Base-by-base conservation (phyloP, 2,888 invertebrate genomes). In the Metopia argyrocephala region DNA sequence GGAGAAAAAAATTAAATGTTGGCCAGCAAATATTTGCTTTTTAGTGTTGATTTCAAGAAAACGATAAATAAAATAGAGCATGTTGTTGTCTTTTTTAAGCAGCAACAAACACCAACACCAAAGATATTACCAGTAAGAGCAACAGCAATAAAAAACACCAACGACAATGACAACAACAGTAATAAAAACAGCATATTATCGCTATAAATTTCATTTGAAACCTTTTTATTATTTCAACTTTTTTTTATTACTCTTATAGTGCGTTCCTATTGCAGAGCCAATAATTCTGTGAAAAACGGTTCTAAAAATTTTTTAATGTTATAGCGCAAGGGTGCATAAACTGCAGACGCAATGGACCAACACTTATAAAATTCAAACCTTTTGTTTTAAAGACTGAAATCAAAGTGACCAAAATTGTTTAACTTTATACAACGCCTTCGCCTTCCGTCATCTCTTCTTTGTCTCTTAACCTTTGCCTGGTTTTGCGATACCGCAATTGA, bases 1-100 rank as follows among this genome's bases (percentile, higher is more conserved):
- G 12, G 7, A 64, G 50, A 59, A 6, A 48, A 48, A 69, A 59
- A 68, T 69, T 57, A 46, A 48, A 57, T 18, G 59, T 27, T 59
- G 59, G 46, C 70, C 59, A 70, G 59, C 50, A 31, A 70, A 70
- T 59, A 38, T 18, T 73, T 65, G 18, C 31, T 28, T 79, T 78
- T 78, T 38, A 70, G 66, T 78, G 65, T 75, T 75, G 81, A 81
- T 81, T 81, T 81, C 74, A 81, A 83, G 79, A 79, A 81, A 81
- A 38, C 73, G 83, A 83, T 83, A 83, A 83, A 79, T 76, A 81
- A 83, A 81, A 76, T 83, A 79, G 83, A 83, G 78, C 83, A 74
- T 75, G 78, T 82, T 78, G 69, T 66, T n/a, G n/a, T n/a, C n/a
- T n/a, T 61, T 78, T 61, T 66, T 66, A 73, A 45, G 12, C 48